Conservation (phyloP, 2,113 vertebrate genomes). For the Heptranchias perlo region DNA sequence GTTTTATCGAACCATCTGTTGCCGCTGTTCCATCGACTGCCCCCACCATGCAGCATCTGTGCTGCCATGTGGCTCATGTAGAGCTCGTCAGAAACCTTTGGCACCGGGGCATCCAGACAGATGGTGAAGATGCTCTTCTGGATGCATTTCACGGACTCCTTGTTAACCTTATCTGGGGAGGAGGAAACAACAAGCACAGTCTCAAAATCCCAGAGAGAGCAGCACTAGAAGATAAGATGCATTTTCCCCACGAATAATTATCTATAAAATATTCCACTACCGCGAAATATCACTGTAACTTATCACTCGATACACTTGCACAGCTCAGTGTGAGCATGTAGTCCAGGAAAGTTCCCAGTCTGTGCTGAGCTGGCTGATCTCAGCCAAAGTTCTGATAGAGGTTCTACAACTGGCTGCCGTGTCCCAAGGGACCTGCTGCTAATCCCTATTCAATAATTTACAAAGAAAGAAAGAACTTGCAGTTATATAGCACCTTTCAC, state of each 20-base stretch:
- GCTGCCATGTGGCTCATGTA: conserved; percentile 76
- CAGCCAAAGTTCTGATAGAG: not conserved
- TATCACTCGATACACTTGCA: not conserved
- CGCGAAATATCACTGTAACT: not conserved
- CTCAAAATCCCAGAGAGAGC: not conserved
- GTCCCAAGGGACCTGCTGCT: not conserved
- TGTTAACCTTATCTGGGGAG: conserved; percentile 82
- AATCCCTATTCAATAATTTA: no score
- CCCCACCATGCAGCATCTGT: conserved; percentile 91
- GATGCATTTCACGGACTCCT: conserved; percentile 83
- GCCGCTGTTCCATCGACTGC: conserved; percentile 82
- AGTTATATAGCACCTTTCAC: no score
- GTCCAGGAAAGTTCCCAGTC: not conserved
- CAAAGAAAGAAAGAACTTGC: no score
- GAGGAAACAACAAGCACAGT: not conserved
- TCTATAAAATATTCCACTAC: not conserved
- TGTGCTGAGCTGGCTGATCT: not conserved
- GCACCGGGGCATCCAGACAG: conserved; percentile 81
- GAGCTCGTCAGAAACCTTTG: conserved; percentile 70
- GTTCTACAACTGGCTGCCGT: not conserved
- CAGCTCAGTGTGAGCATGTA: not conserved
- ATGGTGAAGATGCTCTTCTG: conserved; percentile 91
- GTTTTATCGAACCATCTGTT: conserved; percentile 99
- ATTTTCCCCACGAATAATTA: not conserved
- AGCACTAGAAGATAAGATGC: not conserved